Evolutionary conservation across 2,113 vertebrate genomes (phyloP), one percentile per base, ranked within the genome.

Genomic region (Sterna hirundo): DNA sequence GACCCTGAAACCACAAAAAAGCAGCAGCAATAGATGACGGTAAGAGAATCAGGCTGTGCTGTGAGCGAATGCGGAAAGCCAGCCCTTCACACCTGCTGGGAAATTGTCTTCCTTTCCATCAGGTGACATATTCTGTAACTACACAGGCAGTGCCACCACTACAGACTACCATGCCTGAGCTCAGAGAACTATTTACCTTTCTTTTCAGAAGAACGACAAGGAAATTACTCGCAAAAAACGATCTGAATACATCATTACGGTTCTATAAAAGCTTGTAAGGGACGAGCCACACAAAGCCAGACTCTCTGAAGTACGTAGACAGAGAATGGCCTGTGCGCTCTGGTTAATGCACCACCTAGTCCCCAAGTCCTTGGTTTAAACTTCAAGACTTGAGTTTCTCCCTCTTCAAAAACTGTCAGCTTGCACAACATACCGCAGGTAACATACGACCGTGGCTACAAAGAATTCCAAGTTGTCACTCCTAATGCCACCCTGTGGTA

Each of bases 381-480:
- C 47, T 5, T 6, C 58, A 65, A 17, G 19, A 15, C 3, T 2
- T 5, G 38, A 29, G 0, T n/a, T 82, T 47, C 44, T 61, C 52
- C 49, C 58, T 47, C 42, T 15, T 2, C 54, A 27, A 12, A 27
- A 30, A 0, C 42, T 27, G 14, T 0, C 81, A 11, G 81, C 55
- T 76, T 19, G 36, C 38, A 64, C 49, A 46, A 27, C 15, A 5
- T 1, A 16, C 23, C 15, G 22, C 1, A 17, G 34, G 2, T 13
- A 46, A 40, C 23, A 5, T 5, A 34, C 0, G 0, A 8, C 44
- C 15, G 4, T 0, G 1, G 29, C 47, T 54, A 58, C 23, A 5
- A 3, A 32, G 19, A 36, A 2, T 2, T 12, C 3, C 0, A 8
- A 49, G 11, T 1, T 10, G 32, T 11, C 62, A 23, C 25, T 81